These are phyloP conservation scores for Acleris cristana DNA, from an alignment of 2,888 invertebrate genomes.

Conservation along the genomic window DNA sequence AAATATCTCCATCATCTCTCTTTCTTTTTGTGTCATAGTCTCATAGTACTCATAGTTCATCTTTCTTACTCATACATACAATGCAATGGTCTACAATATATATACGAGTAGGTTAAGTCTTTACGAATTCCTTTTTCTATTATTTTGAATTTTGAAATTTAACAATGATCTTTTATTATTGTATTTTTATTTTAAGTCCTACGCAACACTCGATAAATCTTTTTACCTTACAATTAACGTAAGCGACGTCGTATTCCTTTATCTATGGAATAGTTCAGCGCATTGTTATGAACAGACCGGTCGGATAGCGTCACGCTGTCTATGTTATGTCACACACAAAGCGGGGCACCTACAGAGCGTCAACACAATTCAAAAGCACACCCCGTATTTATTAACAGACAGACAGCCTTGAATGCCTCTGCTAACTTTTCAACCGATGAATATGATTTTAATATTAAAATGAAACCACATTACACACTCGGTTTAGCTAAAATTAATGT, in stretches of 20 bases:
- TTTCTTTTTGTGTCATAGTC: too few relatives aligned
- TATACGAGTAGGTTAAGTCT: too few relatives aligned
- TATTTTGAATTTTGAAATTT: too few relatives aligned
- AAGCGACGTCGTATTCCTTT: background rate
- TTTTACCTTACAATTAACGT: background rate
- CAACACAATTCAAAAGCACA: conserved; percentile 63
- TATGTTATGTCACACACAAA: conserved; percentile 60
- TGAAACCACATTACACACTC: conserved; percentile 26
- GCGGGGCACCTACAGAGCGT: conserved; percentile 54
- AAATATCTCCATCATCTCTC: too few relatives aligned
- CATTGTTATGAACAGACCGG: conserved; percentile 9
- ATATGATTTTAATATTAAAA: conserved; percentile 56
- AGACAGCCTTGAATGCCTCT: conserved; percentile 56
- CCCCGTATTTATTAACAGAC: conserved; percentile 67
- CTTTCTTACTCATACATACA: too few relatives aligned
- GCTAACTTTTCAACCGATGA: conserved; percentile 51
- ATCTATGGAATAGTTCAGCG: conserved; percentile 5
- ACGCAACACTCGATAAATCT: background rate
- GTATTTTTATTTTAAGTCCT: too few relatives aligned
- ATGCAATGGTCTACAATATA: too few relatives aligned
- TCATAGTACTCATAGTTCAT: too few relatives aligned
- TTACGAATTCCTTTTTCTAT: too few relatives aligned
- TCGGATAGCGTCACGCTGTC: conserved; percentile 43
- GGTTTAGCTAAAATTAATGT: conserved; percentile 8
- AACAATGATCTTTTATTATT: too few relatives aligned